Evolutionary conservation across 2,797 vertebrate genomes (phyloP), one percentile per base, ranked within the genome.

Genomic region (Sorex maritimensis): DNA sequence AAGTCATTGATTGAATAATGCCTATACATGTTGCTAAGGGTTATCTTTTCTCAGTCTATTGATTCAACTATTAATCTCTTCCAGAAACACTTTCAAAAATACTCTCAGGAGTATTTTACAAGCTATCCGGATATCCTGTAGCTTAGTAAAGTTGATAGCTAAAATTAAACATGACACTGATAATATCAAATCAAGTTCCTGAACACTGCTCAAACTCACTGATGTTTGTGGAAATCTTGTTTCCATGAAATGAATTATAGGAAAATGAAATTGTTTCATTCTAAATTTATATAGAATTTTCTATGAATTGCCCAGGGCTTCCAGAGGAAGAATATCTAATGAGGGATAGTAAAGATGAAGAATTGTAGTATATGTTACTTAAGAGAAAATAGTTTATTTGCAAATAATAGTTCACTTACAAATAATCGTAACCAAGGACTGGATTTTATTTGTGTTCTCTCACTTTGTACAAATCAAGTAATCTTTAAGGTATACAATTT

Each of bases 391-490:
- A 65, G 61, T 65, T 67, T 28, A 26, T 94, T 89, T 85, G 34
- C 6, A 52, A 30, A 30, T 24, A 71, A 26, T 75, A 10, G 13
- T 63, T 69, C 3, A 69, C 9, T 69, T 85, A 23, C 6, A 85
- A 75, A 63, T 65, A 81, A 69, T 72, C 58, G 28, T 58, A 68
- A 9, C 26, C 17, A 81, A 30, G 17, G 74, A 81, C 21, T 81
- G n/a, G n/a, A 58, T 81, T 89, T 94, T 72, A 30, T 30, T 81
- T 75, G 74, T 85, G 74, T 77, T 30, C 52, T 89, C 9, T 24
- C 81, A 44, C 11, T 19, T 89, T 52, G 15, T 23, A 65, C 46
- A 69, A 75, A 52, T 77, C 11, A 81, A 63, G 86, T 86, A 52
- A 52, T 74, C 12, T 58, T 5, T 74, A 52, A 15, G 77, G 21